Conservation (phyloP, 2,797 vertebrate species). For the Nyctalus aviator region DNA sequence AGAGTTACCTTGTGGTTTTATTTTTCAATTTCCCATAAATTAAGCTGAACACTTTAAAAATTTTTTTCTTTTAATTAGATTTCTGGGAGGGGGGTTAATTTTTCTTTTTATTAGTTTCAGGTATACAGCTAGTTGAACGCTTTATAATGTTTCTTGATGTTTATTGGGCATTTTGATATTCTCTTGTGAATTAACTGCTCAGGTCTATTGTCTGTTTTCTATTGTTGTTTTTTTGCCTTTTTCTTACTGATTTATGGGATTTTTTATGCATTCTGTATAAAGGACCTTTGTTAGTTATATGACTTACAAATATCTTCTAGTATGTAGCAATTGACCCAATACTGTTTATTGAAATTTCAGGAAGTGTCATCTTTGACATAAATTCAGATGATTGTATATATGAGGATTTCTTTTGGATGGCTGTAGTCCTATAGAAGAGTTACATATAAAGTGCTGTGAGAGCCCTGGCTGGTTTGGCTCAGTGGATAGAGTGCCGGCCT, state of each 20-base stretch:
- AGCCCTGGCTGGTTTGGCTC: not conserved
- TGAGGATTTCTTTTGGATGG: conserved; percentile 18
- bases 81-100: not conserved
- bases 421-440: not conserved
- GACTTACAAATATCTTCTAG: not conserved
- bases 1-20: conserved; percentile 14
- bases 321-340: not conserved
- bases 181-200: conserved; percentile 12
- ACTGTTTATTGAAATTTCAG: not conserved
- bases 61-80: not conserved
- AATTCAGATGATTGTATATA: not conserved
- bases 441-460: not conserved
- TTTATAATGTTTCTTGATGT: not conserved
- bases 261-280: not conserved
- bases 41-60: not conserved
- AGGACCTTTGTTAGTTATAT: not conserved
- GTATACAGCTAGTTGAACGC: not conserved
- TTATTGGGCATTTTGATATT: conserved; percentile 8
- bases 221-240: not conserved
- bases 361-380: not conserved
- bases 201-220: not conserved
- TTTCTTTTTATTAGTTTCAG: not conserved
- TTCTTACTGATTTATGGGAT: not conserved
- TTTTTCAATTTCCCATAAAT: conserved; percentile 23
- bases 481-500: no score